Evolutionary conservation across 2,888 invertebrate genomes (phyloP).

Genomic region (Drosophila prostipennis): DNA sequence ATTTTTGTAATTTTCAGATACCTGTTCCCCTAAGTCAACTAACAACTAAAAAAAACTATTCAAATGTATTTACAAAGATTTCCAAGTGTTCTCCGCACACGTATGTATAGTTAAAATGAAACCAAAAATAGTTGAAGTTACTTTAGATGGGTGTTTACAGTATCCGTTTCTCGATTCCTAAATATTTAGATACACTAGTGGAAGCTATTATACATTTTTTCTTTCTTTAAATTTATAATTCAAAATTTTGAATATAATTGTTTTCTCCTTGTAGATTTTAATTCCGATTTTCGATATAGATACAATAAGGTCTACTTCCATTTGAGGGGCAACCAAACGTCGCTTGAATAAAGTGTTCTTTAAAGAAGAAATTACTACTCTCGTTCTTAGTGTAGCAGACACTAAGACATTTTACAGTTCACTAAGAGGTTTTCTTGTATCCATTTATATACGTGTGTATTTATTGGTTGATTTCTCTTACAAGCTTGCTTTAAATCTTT

Average conservation of each 20-base stretch:
- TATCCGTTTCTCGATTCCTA: constrained; percentile 15
- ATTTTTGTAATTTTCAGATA: constrained; percentile 50
- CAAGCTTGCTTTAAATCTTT: constrained; percentile 18
- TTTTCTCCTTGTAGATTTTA: constrained; percentile 2
- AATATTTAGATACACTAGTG: constrained; percentile 33
- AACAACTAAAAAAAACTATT: constrained; percentile 37
- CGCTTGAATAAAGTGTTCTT: background rate
- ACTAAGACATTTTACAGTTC: constrained; percentile 22
- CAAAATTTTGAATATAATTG: constrained; percentile 18
- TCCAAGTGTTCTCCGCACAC: constrained; percentile 9
- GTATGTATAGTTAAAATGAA: constrained; percentile 26
- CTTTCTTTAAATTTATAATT: constrained; percentile 1
- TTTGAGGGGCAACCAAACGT: background rate
- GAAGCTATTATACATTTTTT: constrained; percentile 32
- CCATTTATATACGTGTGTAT: constrained; percentile 34
- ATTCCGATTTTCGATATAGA: constrained; percentile 11
- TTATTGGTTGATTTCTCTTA: constrained; percentile 41
- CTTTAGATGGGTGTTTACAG: constrained; percentile 34
- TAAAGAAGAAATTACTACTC: constrained; percentile 9
- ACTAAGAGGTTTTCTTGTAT: constrained; percentile 9
- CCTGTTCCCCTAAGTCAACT: constrained; percentile 14
- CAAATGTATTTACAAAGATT: constrained; percentile 42
- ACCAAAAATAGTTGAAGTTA: constrained; percentile 42
- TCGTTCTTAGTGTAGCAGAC: constrained; percentile 1
- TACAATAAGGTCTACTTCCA: background rate